A percentile compares a stretch with the other conserved stretches of the same genome.
These are phyloP conservation scores for Sialia sialis DNA, from an alignment of 2,113 vertebrate genomes.

Conservation along the genomic window DNA sequence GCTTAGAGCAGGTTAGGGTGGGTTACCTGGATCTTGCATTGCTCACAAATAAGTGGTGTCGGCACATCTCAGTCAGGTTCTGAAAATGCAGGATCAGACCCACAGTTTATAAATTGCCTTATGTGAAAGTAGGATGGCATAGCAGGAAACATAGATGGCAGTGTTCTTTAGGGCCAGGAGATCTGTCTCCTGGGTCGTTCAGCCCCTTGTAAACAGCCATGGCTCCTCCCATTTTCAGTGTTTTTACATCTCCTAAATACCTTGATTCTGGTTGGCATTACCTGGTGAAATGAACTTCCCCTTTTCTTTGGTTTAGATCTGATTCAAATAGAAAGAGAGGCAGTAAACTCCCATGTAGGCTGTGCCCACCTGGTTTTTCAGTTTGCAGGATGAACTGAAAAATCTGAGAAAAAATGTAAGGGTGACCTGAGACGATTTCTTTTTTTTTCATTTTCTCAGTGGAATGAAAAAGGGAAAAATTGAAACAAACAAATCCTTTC, in stretches of 20 bases:
- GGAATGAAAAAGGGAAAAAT: slow-evolving; percentile 7
- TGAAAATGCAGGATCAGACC: background rate
- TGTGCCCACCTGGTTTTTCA: slow-evolving; percentile 38
- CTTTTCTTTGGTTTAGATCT: background rate
- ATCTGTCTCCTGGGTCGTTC: background rate
- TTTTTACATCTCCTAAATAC: background rate
- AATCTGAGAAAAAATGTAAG: background rate
- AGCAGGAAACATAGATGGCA: background rate
- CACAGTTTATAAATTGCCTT: slow-evolving; percentile 22
- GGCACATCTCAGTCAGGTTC: background rate
- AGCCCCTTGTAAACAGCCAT: background rate
- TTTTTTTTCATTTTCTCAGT: background rate
- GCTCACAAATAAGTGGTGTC: background rate
- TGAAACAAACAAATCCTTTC: background rate
- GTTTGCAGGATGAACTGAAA: slow-evolving; percentile 62
- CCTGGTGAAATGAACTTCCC: background rate
- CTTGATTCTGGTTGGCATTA: background rate
- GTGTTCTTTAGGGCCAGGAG: background rate
- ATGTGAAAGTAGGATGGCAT: background rate
- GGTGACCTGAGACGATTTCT: background rate
- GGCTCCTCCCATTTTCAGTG: background rate
- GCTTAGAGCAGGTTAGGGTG: background rate
- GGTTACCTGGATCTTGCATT: background rate
- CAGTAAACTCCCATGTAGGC: background rate
- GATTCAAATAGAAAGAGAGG: background rate